A percentile compares a stretch with the other conserved stretches of the same genome.
Conservation (phyloP, 2,113 vertebrate genomes). For the Procapra przewalskii region DNA sequence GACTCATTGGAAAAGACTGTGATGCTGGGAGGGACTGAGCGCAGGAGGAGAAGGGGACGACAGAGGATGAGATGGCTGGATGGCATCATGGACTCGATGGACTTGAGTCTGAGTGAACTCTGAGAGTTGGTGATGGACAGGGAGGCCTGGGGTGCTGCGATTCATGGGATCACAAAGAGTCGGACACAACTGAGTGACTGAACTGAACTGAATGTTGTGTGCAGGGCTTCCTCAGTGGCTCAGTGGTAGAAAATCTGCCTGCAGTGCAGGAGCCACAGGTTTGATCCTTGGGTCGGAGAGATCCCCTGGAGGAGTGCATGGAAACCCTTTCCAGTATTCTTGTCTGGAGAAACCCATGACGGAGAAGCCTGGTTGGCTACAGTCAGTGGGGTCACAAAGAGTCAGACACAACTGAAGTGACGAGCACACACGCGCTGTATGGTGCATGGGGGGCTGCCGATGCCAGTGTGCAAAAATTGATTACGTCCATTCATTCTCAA, state of each 20-base stretch:
- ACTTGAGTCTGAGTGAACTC: no score
- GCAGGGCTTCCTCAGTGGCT: neutral
- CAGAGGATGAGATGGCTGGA: no score
- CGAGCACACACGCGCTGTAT: neutral
- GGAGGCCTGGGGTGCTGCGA: no score
- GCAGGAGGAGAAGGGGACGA: no score
- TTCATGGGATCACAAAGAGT: no score
- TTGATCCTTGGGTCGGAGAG: neutral
- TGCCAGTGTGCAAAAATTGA: neutral
- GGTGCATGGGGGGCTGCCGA: fast-evolving
- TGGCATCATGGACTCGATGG: no score
- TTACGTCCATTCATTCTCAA: neutral
- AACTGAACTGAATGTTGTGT: neutral
- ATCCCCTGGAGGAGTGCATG: neutral
- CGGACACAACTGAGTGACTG: no score
- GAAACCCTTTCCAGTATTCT: neutral
- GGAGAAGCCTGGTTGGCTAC: neutral
- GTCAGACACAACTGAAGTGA: neutral
- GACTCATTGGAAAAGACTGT: no score
- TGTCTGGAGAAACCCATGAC: neutral
- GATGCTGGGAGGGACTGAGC: no score
- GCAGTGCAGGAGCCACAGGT: neutral
- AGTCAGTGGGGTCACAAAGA: neutral
- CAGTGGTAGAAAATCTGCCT: neutral
- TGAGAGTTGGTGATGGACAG: no score